Base-by-base conservation (phyloP, 2,113 vertebrate species). In the Phoenicopterus ruber region DNA sequence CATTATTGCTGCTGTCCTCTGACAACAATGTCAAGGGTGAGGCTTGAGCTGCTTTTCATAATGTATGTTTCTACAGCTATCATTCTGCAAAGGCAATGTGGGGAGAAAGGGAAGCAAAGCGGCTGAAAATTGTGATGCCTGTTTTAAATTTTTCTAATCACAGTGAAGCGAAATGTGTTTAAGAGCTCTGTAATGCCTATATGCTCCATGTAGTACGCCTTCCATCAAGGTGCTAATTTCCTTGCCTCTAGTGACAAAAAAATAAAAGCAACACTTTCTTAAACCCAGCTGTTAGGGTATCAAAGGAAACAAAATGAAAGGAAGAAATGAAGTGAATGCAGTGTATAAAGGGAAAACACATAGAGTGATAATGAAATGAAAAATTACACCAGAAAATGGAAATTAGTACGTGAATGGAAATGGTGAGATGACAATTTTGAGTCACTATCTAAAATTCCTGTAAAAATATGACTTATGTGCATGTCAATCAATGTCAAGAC, bases 171-270 rank as follows among this genome's bases (percentile, higher is more conserved):
- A 95, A 84, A 86, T 61, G 22, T 93, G 76, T 96, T 96, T 94
- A 90, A 97, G 84, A 86, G 32, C 86, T 95, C 90, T 84, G 20
- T 82, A 69, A 86, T 85, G 66, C 7, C 46, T 76, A 34, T 82
- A 50, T 82, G 65, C 34, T 96, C 72, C 79, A 59, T 50, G 65
- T 36, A 94, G 29, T 85, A 83, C 0, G 10, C 28, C 44, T 96
- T 94, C 91, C 58, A 82, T 96, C 66, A 97, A 97, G 95, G 83
- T 97, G 90, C 44, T 97, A 96, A 98, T 98, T 98, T 98, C 26
- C 70, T 96, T 96, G 62, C 81, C 81, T 90, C 57, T 62, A 66
- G 62, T 92, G 86, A 93, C 59, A 96, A 94, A 79, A 79, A 97
- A 97, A 93, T 95, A 94, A 95, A 97, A 91, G 65, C 2, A 0